Evolutionary conservation across 2,113 vertebrate genomes (phyloP), one percentile per base, ranked within the genome.

Genomic region (Girardinichthys multiradiatus): DNA sequence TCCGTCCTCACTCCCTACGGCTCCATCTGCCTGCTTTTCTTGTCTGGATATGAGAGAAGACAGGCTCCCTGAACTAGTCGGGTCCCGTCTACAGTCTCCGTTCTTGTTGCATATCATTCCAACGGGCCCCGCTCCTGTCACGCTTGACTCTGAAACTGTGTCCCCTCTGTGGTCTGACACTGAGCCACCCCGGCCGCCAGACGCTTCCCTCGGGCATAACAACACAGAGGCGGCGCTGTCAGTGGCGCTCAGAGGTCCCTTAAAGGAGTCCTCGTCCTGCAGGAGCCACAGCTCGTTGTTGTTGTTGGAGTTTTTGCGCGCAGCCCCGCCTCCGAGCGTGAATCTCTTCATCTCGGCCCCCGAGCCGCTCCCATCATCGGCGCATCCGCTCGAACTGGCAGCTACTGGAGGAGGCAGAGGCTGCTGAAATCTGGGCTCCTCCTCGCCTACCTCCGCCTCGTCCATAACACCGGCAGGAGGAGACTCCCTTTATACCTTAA

Each of bases 71-170:
- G 91, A 91, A 80, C 88, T 88, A 85, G 82, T 79, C 58, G 92
- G 89, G 80, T 95, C 93, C 88, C 92, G 91, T 91, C 93, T 92
- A 85, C 94, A 95, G 39, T 95, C 95, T 81, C 95, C 94, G 95
- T 95, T 95, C 82, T 93, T 94, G 83, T 92, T 94, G 92, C 93
- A 94, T 92, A 93, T 94, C 94, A 94, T 94, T 7, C 86, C 92
- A 86, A 72, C 82, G 81, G 81, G 84, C 64, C 74, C 79, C 26
- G 80, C 88, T 79, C 70, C 85, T 80, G 58, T 66, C 14, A 45
- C 42, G 17, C 42, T 45, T 70, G 64, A 70, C 35, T 82, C 80
- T 66, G 77, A 72, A n/a, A n/a, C 60, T 28, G 80, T 8, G 76
- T 83, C 74, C 75, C 85, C 80, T 82, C 71, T 60, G 78, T 37